These are phyloP conservation scores for Gobionotothen gibberifrons DNA, from an alignment of 2,797 vertebrate species.

Conservation along the genomic window DNA sequence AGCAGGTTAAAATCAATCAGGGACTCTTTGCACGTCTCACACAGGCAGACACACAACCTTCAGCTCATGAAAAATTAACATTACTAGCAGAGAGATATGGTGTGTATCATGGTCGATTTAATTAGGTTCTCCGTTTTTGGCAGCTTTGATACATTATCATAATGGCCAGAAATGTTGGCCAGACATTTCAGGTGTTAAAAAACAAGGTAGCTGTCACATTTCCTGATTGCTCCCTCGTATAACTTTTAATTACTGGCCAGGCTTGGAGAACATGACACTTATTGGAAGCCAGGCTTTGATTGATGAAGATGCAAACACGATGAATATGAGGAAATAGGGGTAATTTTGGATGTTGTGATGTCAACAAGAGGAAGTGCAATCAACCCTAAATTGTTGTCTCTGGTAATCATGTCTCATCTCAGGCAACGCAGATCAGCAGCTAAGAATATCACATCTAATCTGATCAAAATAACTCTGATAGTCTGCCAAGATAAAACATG, in stretches of 20 bases:
- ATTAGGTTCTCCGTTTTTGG: conserved; percentile 32
- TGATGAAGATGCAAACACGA: conserved; percentile 46
- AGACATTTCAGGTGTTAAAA: conserved; percentile 24
- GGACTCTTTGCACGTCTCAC: conserved; percentile 5
- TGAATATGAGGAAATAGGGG: conserved; percentile 50
- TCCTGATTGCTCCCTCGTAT: conserved; percentile 46
- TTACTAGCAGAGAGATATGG: conserved; percentile 3
- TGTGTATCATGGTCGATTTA: conserved; percentile 18
- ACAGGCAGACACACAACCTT: not conserved
- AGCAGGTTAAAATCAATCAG: conserved; percentile 49
- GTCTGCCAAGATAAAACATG: conserved; percentile 48
- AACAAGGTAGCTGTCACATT: conserved; percentile 34
- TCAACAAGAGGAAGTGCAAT: conserved; percentile 68
- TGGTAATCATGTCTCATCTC: conserved; percentile 57
- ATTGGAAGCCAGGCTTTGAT: conserved; percentile 49
- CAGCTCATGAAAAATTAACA: conserved; percentile 12
- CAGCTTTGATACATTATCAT: conserved; percentile 41
- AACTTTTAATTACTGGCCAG: conserved; percentile 60
- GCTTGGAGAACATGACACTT: conserved; percentile 13
- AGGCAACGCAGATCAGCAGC: conserved; percentile 42
- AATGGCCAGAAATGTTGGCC: not conserved
- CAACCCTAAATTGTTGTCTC: conserved; percentile 48
- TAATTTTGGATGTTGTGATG: conserved; percentile 37
- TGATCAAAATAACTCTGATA: conserved; percentile 49
- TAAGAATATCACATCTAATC: conserved; percentile 53